Conservation (phyloP, 2,113 vertebrate species). For the Leiothrix lutea region DNA sequence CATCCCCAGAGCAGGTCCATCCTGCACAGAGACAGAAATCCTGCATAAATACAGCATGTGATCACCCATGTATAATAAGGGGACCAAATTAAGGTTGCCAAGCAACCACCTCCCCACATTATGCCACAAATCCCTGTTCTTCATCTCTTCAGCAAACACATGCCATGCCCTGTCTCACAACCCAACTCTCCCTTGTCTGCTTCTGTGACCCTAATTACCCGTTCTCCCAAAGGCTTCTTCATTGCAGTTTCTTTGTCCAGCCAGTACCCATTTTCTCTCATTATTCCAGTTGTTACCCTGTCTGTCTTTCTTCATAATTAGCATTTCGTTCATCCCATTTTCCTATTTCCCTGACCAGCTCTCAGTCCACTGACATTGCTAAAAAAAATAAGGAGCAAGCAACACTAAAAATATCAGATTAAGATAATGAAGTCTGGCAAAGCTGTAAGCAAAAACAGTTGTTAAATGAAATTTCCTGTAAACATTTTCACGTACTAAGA, state of each 20-base stretch:
- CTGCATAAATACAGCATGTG: not conserved
- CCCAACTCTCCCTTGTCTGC: not conserved
- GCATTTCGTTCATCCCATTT: not conserved
- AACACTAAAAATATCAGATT: not conserved
- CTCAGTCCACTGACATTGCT: not conserved
- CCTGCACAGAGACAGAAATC: not conserved
- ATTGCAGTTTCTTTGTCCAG: constrained; percentile 15
- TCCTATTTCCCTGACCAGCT: not conserved
- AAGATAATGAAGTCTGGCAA: not conserved
- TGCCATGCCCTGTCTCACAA: not conserved
- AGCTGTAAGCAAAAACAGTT: not conserved
- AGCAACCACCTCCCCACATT: constrained; percentile 16
- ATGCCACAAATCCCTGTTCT: constrained; percentile 37
- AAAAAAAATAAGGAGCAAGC: not conserved
- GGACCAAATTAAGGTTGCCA: constrained; percentile 33
- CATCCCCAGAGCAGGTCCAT: not conserved
- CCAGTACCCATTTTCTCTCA: not conserved
- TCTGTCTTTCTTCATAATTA: not conserved
- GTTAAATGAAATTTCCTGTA: not conserved
- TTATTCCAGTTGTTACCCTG: not conserved
- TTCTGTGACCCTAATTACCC: not conserved
- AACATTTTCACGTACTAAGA: not conserved
- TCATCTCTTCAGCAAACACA: constrained; percentile 52
- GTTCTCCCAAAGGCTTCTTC: not conserved
- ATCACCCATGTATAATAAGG: not conserved